These are phyloP conservation scores for Poecile atricapillus DNA, from an alignment of 2,113 vertebrate genomes.

Conservation along the genomic window DNA sequence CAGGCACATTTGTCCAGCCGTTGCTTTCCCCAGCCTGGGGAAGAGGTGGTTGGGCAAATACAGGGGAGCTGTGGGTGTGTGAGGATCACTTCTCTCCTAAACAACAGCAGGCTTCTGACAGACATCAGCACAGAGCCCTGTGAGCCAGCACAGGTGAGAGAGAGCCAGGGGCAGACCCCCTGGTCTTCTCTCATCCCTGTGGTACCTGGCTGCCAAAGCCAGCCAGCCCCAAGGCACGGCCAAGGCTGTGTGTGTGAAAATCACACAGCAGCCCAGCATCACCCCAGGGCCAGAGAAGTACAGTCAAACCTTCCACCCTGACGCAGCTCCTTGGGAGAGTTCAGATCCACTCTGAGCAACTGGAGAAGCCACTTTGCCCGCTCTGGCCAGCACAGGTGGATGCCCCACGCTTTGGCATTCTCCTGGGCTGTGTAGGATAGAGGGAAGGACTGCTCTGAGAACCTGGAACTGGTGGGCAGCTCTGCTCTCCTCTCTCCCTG, in stretches of 20 bases:
- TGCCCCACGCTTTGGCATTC: accelerated
- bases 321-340: not conserved
- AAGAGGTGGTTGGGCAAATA: not conserved
- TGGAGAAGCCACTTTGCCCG: not conserved
- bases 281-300: not conserved
- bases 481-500: accelerated
- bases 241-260: not conserved
- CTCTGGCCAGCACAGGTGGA: accelerated
- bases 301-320: not conserved
- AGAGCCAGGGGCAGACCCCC: accelerated
- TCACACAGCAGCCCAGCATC: not conserved
- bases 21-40: not conserved
- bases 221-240: not conserved
- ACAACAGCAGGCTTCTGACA: not conserved
- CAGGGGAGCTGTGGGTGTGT: accelerated
- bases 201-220: not conserved
- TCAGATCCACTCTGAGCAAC: not conserved
- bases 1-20: not conserved
- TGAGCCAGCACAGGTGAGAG: not conserved
- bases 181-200: not conserved
- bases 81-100: not conserved
- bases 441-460: not conserved
- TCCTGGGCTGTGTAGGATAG: not conserved
- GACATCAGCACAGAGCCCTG: not conserved
- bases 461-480: not conserved